Conservation (phyloP, 30 jellyfish, hydroid and myxozoan species). For the Aurelia aurita complex sp. Pacific region DNA sequence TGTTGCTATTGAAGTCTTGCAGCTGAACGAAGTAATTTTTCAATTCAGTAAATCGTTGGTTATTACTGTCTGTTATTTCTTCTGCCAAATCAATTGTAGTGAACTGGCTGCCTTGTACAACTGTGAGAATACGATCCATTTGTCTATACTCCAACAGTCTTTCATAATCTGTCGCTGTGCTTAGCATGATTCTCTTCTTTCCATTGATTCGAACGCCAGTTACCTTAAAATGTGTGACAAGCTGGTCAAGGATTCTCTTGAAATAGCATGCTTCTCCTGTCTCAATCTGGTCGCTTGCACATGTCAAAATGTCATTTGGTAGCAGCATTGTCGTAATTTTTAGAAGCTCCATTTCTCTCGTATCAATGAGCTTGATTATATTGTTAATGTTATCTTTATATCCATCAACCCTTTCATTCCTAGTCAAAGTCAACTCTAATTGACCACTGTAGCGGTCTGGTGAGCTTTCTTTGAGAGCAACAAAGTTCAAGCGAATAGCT, state of each 20-base stretch:
- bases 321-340: too few species aligned
- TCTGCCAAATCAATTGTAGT: constrained; percentile 12
- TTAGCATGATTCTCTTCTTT: constrained; percentile 17
- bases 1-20: constrained; percentile 22
- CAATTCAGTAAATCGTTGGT: constrained; percentile 32
- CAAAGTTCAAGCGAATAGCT: neutral
- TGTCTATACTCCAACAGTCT: constrained; percentile 20
- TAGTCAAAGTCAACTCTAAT: too few species aligned
- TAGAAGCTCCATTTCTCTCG: too few species aligned
- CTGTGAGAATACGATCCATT: constrained; percentile 34
- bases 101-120: constrained; percentile 24
- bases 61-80: constrained; percentile 23
- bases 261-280: constrained; percentile 34
- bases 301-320: constrained; percentile 11
- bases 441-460: neutral
- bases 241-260: constrained; percentile 26
- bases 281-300: neutral
- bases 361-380: too few species aligned
- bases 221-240: constrained; percentile 17
- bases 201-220: constrained; percentile 16
- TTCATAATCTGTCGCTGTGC: constrained; percentile 16
- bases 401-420: too few species aligned
- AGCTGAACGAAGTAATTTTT: constrained; percentile 42
- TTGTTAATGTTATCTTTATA: too few species aligned
- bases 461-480: neutral